Evolutionary conservation across 2,797 vertebrate genomes (phyloP).

Genomic region (Dendrocincla tyrannina): DNA sequence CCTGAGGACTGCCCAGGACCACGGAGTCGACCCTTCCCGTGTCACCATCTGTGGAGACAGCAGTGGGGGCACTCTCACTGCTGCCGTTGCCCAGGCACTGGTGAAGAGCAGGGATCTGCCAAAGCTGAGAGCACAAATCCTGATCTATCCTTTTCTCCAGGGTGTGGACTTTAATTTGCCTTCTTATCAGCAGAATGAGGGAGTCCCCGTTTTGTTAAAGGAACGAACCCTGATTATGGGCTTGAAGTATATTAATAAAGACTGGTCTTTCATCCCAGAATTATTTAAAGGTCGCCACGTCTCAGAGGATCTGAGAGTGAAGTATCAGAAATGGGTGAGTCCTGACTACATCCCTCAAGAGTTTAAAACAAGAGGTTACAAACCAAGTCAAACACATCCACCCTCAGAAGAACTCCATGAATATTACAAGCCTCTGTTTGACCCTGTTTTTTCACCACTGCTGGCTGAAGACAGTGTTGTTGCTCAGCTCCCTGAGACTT

Average conservation of each 20-base stretch:
- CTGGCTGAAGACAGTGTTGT: slow-evolving; percentile 80
- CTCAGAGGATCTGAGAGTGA: slow-evolving; percentile 70
- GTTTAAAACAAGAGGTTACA: slow-evolving; percentile 74
- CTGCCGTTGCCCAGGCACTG: slow-evolving; percentile 76
- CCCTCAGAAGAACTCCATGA: slow-evolving; percentile 70
- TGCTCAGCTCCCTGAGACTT: slow-evolving; percentile 75
- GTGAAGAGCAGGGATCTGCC: slow-evolving; percentile 73
- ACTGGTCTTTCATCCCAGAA: slow-evolving; percentile 31
- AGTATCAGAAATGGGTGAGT: slow-evolving; percentile 80
- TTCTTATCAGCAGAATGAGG: slow-evolving; percentile 84
- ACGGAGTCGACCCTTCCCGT: slow-evolving; percentile 77
- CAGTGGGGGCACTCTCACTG: slow-evolving; percentile 79
- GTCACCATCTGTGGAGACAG: slow-evolving; percentile 85
- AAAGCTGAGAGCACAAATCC: slow-evolving; percentile 83
- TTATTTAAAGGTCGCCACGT: slow-evolving; percentile 73
- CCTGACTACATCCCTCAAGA: slow-evolving; percentile 78
- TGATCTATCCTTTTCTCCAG: slow-evolving; percentile 84
- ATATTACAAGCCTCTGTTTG: neutral
- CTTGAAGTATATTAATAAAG: slow-evolving; percentile 73
- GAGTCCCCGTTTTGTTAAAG: slow-evolving; percentile 77
- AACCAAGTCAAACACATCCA: neutral
- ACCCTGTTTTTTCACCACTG: slow-evolving; percentile 75
- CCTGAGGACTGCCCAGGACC: slow-evolving; percentile 77
- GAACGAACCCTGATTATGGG: slow-evolving; percentile 64
- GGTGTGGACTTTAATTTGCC: slow-evolving; percentile 83